Conservation (phyloP, 2,888 invertebrate species). For the Sipha maydis region DNA sequence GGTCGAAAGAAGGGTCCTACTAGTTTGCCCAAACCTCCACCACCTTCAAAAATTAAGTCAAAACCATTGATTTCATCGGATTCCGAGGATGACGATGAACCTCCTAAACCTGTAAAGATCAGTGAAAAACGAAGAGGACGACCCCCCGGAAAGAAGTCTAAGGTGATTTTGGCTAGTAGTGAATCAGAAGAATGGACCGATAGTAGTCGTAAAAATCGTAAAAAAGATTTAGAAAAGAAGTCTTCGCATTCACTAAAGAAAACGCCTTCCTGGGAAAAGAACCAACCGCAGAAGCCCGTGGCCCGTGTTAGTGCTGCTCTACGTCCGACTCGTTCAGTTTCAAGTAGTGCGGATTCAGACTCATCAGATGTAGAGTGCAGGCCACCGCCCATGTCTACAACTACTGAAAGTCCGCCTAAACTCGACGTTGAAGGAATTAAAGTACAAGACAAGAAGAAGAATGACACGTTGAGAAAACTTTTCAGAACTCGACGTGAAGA, state of each 20-base stretch:
- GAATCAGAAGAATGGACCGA: conserved; percentile 58
- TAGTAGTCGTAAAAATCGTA: conserved; percentile 39
- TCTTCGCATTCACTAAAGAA: conserved; percentile 54
- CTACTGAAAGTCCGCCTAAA: conserved; percentile 68
- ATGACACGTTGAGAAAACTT: conserved; percentile 75
- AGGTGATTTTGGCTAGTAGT: conserved; percentile 42
- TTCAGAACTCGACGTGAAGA: conserved; percentile 70
- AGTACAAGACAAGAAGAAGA: conserved; percentile 78
- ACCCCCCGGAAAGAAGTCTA: conserved; percentile 46
- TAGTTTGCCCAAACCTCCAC: conserved; percentile 49
- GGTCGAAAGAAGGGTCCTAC: conserved; percentile 58
- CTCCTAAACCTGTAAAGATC: conserved; percentile 48
- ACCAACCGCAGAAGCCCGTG: conserved; percentile 51
- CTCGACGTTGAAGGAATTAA: conserved; percentile 70
- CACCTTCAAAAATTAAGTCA: conserved; percentile 49
- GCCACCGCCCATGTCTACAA: conserved; percentile 37
- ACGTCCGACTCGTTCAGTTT: conserved; percentile 37
- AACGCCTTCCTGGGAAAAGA: conserved; percentile 55
- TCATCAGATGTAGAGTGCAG: conserved; percentile 54
- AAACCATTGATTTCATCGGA: conserved; percentile 49
- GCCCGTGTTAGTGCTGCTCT: conserved; percentile 46
- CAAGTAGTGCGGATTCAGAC: conserved; percentile 55
- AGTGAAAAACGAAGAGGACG: conserved; percentile 58
- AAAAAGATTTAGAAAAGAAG: conserved; percentile 34
- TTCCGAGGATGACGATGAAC: conserved; percentile 57